These are phyloP conservation scores for Calcarius lapponicus DNA, from an alignment of 2,797 vertebrate genomes.

Conservation along the genomic window DNA sequence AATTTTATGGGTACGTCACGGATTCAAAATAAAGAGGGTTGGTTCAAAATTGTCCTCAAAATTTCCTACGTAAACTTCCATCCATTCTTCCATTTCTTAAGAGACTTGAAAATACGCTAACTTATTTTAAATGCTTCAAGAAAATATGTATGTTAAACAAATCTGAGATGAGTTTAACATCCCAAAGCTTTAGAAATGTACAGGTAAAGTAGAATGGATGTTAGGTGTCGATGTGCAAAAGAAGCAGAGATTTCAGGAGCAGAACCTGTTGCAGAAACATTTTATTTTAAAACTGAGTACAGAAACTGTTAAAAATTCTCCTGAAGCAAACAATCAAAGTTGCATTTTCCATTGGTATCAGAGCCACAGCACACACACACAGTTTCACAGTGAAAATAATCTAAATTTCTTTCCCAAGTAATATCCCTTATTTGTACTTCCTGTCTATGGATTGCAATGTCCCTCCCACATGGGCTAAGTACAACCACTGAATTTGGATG, in stretches of 20 bases:
- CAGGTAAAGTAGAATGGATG: background rate
- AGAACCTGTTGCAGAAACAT: background rate
- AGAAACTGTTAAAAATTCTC: background rate
- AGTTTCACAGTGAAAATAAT: background rate
- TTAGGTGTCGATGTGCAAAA: background rate
- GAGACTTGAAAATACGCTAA: background rate
- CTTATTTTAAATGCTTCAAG: background rate
- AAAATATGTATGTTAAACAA: background rate
- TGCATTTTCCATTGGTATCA: background rate
- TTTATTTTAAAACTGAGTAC: background rate
- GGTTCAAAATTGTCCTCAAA: background rate
- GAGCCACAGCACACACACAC: background rate
- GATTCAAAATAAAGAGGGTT: background rate
- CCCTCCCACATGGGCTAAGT: background rate
- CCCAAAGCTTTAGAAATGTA: background rate
- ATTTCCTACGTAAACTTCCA: background rate
- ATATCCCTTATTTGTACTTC: conserved; percentile 14
- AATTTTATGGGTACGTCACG: background rate
- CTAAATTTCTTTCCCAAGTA: background rate
- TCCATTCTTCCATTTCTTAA: background rate
- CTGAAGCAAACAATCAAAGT: background rate
- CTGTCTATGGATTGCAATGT: background rate
- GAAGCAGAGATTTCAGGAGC: background rate
- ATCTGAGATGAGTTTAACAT: background rate
- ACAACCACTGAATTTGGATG: conserved; percentile 16